Evolutionary conservation across 2,113 vertebrate genomes (phyloP).

Genomic region (Bufo gargarizans): DNA sequence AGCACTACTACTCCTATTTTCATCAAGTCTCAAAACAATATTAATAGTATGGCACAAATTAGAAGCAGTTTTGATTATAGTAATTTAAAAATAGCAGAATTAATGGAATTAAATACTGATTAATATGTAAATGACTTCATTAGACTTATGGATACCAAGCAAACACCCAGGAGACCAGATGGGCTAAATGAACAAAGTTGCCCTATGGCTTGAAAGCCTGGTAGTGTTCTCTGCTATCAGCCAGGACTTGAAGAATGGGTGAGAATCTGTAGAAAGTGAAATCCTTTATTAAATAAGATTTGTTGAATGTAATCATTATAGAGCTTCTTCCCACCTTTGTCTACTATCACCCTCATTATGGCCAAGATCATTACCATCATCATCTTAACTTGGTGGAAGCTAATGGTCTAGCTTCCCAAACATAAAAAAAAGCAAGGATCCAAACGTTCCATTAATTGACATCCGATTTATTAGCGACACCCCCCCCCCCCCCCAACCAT

Average conservation of each 20-base stretch:
- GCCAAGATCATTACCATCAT: background rate
- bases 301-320: background rate
- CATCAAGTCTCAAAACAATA: background rate
- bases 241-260: background rate
- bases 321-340: background rate
- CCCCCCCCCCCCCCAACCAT: background rate
- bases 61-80: background rate
- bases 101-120: background rate
- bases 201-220: background rate
- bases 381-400: background rate
- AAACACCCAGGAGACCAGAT: background rate
- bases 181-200: background rate
- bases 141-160: background rate
- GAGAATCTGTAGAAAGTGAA: background rate
- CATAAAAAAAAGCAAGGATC: background rate
- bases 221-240: background rate
- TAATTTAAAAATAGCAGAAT: background rate
- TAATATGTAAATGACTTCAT: background rate
- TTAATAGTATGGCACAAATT: background rate
- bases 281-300: background rate
- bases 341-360: background rate
- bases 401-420: background rate
- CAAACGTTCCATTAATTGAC: background rate
- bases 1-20: background rate
- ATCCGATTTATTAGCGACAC: slow-evolving; percentile 21